Evolutionary conservation across 2,113 vertebrate species (phyloP).

Genomic region (Halcyon malimbica): DNA sequence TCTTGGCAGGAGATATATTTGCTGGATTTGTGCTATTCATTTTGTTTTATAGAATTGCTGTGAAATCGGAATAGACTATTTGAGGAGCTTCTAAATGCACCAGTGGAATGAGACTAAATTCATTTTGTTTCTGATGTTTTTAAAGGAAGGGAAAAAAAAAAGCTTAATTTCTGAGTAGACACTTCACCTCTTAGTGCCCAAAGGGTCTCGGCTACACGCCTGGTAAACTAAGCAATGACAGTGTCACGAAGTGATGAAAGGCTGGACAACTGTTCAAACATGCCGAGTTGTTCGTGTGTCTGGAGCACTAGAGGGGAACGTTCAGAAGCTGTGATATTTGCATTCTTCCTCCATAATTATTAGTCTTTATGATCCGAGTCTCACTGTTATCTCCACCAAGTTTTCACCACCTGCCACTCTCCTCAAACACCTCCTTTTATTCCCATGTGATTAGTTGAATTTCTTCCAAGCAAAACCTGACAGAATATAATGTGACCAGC

Average conservation of each 20-base stretch:
- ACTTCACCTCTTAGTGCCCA: neutral
- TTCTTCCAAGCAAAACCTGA: neutral
- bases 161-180: neutral
- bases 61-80: conserved; percentile 49
- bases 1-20: conserved; percentile 62
- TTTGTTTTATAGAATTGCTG: conserved; percentile 63
- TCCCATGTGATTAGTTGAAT: neutral
- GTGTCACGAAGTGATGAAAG: neutral
- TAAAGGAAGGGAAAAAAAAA: neutral
- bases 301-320: neutral
- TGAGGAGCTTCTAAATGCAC: conserved; percentile 52
- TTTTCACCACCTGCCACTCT: neutral
- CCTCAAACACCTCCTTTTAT: neutral
- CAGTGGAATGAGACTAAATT: conserved; percentile 28
- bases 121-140: conserved; percentile 41
- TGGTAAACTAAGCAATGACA: neutral
- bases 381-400: neutral
- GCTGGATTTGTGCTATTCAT: conserved; percentile 61
- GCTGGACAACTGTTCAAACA: neutral
- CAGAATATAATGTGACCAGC: neutral
- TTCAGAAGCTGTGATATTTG: neutral
- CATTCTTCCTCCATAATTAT: neutral
- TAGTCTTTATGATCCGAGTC: neutral
- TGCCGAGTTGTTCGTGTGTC: neutral
- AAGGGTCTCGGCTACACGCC: neutral